A percentile compares a stretch with the other conserved stretches of the same genome.
These are phyloP conservation scores for Trichonephila inaurata DNA, from an alignment of 1,140 invertebrate species.

Conservation along the genomic window DNA sequence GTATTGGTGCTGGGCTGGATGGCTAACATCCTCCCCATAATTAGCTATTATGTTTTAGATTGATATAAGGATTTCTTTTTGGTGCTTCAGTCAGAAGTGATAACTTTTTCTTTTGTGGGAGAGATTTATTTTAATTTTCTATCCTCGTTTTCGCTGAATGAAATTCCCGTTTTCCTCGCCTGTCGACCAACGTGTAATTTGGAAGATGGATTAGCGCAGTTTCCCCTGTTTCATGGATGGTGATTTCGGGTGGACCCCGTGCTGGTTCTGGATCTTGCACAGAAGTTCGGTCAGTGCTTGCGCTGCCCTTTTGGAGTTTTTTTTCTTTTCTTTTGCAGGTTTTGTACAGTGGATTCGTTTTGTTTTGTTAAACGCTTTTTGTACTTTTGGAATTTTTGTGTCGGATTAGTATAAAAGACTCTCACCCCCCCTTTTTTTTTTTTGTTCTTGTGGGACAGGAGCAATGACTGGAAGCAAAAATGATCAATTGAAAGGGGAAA, in stretches of 20 bases:
- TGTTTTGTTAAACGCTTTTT: too few species aligned
- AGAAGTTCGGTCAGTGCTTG: too few species aligned
- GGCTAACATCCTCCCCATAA: background rate
- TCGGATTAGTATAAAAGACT: too few species aligned
- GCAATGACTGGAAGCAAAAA: too few species aligned
- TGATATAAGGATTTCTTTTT: background rate
- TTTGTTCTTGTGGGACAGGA: too few species aligned
- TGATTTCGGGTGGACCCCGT: background rate
- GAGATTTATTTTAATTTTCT: background rate
- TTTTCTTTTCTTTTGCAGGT: too few species aligned
- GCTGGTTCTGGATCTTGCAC: too few species aligned
- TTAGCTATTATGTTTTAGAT: constrained; percentile 6
- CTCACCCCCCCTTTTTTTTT: too few species aligned
- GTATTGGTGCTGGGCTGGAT: constrained; percentile 10
- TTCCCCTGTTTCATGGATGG: background rate
- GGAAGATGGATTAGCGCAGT: background rate
- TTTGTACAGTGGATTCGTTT: too few species aligned
- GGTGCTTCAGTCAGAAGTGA: background rate
- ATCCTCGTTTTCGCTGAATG: background rate
- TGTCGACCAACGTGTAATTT: background rate
- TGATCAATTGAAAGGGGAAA: too few species aligned
- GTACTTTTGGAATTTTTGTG: too few species aligned
- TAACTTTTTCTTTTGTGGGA: background rate
- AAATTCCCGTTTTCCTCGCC: background rate
- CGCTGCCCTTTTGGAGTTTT: too few species aligned